These are phyloP conservation scores for Leguminivora glycinivorella DNA, from an alignment of 1,140 invertebrate species.

Conservation along the genomic window DNA sequence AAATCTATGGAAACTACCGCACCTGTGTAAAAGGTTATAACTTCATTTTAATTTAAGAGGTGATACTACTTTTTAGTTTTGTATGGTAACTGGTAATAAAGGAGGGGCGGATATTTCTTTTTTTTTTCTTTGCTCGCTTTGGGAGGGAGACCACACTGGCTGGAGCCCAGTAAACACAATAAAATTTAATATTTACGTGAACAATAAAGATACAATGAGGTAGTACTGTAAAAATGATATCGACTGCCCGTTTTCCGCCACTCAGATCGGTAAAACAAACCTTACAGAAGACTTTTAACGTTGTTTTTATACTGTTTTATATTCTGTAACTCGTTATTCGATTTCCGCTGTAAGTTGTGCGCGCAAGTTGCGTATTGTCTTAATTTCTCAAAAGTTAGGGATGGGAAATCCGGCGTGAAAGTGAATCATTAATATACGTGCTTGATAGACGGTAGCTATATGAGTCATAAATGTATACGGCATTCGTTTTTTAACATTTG, in stretches of 20 bases:
- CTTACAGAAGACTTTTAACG: not conserved
- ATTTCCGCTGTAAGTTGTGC: not conserved
- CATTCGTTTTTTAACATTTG: too few relatives aligned
- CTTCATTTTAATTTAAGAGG: not conserved
- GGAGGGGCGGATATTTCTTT: conserved; percentile 58
- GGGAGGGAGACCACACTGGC: conserved; percentile 70
- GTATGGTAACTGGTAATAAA: conserved; percentile 10
- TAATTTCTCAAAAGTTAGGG: not conserved
- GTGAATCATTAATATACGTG: not conserved
- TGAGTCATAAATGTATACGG: too few relatives aligned
- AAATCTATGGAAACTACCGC: conserved; percentile 50
- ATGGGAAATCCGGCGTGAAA: not conserved
- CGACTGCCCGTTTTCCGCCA: conserved; percentile 43
- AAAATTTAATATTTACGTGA: conserved; percentile 72
- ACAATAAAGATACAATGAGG: conserved; percentile 72
- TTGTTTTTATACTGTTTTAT: not conserved
- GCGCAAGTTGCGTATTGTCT: not conserved
- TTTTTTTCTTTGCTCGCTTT: conserved; percentile 45
- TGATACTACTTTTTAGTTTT: not conserved
- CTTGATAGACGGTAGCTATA: too few relatives aligned
- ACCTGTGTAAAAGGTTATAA: conserved; percentile 39
- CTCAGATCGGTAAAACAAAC: not conserved
- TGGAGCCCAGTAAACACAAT: conserved; percentile 68
- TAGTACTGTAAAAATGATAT: conserved; percentile 63
- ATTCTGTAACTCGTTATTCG: conserved; percentile 2